Percentiles rank a stretch among this genome's conserved stretches.
Conservation (phyloP, 2,113 vertebrate species). For the Odontesthes bonariensis region DNA sequence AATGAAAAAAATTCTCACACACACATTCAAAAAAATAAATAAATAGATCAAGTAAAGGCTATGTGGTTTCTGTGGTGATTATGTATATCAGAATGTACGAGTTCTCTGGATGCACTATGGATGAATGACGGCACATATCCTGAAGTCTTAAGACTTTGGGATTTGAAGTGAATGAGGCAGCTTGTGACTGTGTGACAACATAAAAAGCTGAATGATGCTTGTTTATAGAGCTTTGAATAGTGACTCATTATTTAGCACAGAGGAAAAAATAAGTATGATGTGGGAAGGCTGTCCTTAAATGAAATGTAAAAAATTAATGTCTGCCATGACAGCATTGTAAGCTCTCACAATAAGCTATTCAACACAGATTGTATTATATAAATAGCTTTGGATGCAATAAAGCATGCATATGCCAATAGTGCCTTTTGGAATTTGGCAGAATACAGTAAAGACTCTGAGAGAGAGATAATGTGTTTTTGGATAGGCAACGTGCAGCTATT, state of each 20-base stretch:
- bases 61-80: neutral
- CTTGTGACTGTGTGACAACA: constrained; percentile 40
- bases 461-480: constrained; percentile 71
- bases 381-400: constrained; percentile 59
- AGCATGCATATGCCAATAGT: constrained; percentile 63
- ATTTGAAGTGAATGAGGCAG: constrained; percentile 24
- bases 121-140: neutral
- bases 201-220: constrained; percentile 39
- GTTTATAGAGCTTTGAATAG: constrained; percentile 45
- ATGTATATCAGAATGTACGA: neutral
- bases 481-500: constrained; percentile 45
- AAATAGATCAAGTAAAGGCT: neutral
- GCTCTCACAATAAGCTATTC: constrained; percentile 68
- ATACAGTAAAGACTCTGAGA: constrained; percentile 60
- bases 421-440: constrained; percentile 70
- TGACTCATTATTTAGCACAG: constrained; percentile 22
- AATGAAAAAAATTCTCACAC: neutral
- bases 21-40: neutral
- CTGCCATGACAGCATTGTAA: constrained; percentile 68
- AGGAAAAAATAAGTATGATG: constrained; percentile 34
- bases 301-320: constrained; percentile 54
- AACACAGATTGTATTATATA: constrained; percentile 69
- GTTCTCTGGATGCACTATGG: neutral
- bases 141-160: neutral
- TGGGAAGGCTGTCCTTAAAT: constrained; percentile 50